Conservation (phyloP, 1,140 invertebrate species). For the Macrotrachela quadricornifera region DNA sequence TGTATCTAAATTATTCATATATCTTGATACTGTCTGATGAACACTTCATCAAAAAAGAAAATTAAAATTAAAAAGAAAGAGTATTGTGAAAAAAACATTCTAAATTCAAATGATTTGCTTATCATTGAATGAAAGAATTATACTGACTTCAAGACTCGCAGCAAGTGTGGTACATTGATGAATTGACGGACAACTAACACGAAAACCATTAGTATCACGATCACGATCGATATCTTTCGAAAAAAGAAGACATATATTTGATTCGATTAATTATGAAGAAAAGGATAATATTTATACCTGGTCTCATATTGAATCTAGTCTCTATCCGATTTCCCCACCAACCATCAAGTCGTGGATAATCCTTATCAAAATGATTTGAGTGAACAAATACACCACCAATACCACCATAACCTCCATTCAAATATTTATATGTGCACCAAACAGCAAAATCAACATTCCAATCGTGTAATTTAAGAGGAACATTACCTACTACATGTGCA, state of each 20-base stretch:
- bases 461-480: slow-evolving; percentile 36
- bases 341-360: slow-evolving; percentile 26
- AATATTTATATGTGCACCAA: slow-evolving; percentile 46
- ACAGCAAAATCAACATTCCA: slow-evolving; percentile 45
- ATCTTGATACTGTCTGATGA: no score
- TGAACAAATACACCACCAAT: slow-evolving; percentile 17
- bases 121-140: no score
- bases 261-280: slow-evolving; percentile 25
- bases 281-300: no score
- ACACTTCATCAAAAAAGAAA: no score
- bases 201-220: slow-evolving; percentile 32
- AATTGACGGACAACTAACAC: slow-evolving; percentile 37
- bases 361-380: slow-evolving; percentile 16
- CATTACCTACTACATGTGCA: slow-evolving; percentile 44
- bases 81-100: not conserved
- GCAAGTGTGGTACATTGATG: slow-evolving; percentile 33
- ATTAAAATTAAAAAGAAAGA: not conserved
- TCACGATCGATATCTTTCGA: slow-evolving; percentile 5
- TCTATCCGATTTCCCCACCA: slow-evolving; percentile 34
- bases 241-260: not conserved
- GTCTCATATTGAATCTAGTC: slow-evolving; percentile 31
- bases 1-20: no score
- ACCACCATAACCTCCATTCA: slow-evolving; percentile 38
- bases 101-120: no score
- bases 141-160: slow-evolving; percentile 33